Conservation (phyloP, 2,797 vertebrate genomes). For the Anguilla marmorata region DNA sequence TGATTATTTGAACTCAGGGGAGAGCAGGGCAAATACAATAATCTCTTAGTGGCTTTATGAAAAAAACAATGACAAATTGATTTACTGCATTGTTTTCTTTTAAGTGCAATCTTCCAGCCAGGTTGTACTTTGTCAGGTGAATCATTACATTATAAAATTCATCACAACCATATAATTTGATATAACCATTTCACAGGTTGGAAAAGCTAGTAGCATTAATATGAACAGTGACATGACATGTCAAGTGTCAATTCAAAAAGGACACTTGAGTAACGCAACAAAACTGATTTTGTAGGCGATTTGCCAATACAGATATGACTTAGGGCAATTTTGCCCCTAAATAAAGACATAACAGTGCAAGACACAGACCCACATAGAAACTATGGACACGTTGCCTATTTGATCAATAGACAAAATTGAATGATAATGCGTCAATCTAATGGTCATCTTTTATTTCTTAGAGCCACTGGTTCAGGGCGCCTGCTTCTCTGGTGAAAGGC, state of each 20-base stretch:
- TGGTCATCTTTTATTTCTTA: conserved; percentile 59
- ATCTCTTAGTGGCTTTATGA: conserved; percentile 57
- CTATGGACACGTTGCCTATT: neutral
- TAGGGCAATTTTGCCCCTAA: neutral
- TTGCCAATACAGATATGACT: neutral
- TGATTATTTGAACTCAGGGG: conserved; percentile 63
- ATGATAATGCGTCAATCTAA: conserved; percentile 40
- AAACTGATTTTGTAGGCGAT: neutral
- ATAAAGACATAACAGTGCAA: neutral
- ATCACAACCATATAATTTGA: neutral
- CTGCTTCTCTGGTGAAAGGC: conserved; percentile 43
- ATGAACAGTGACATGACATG: neutral
- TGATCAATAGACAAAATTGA: conserved; percentile 12
- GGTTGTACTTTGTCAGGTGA: neutral
- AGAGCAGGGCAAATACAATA: conserved; percentile 66
- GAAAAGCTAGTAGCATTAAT: neutral
- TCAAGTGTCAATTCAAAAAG: conserved; percentile 52
- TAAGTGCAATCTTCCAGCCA: neutral
- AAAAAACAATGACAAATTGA: conserved; percentile 61
- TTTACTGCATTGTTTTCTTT: conserved; percentile 33
- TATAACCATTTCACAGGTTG: neutral
- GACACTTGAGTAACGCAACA: conserved; percentile 40
- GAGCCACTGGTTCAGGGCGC: conserved; percentile 57
- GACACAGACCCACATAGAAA: conserved; percentile 14
- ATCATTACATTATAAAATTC: neutral